Percentiles rank a stretch among this genome's conserved stretches.
phyloP scores from a whole-genome alignment of 2,797 vertebrate genomes.

The Platalea minor region DNA sequence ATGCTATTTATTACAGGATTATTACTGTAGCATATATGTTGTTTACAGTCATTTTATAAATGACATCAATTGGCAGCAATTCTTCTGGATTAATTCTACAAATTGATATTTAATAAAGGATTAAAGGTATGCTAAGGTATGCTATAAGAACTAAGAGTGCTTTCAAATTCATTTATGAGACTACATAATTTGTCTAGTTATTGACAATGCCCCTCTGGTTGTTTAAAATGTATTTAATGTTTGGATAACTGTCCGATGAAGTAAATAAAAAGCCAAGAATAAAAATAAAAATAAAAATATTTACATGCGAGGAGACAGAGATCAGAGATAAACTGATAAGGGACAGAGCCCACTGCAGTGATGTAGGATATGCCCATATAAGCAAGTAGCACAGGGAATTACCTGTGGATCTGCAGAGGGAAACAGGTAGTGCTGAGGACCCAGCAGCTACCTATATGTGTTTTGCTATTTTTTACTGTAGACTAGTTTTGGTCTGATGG shows the following conservation, averaged over 20 bases:
- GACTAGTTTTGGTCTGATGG: neutral
- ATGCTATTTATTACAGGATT: neutral
- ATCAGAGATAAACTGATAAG: neutral
- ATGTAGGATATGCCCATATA: neutral
- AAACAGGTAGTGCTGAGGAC: neutral
- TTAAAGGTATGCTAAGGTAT: neutral
- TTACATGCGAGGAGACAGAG: neutral
- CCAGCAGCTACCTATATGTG: neutral
- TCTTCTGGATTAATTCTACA: neutral
- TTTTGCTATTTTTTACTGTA: neutral
- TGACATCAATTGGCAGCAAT: neutral
- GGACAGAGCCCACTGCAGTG: neutral
- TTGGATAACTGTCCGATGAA: neutral
- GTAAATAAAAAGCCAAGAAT: neutral
- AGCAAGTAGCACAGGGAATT: neutral
- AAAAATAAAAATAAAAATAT: neutral
- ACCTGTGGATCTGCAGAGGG: neutral
- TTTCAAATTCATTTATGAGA: neutral
- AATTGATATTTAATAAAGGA: neutral
- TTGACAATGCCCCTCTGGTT: neutral
- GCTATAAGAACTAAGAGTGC: neutral
- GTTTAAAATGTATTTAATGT: neutral
- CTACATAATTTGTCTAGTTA: neutral
- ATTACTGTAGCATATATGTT: neutral
- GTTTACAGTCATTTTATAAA: neutral